Evolutionary conservation across 1,140 invertebrate species (phyloP), one percentile per base, ranked within the genome.

Genomic region (Lordiphosa stackelbergi): DNA sequence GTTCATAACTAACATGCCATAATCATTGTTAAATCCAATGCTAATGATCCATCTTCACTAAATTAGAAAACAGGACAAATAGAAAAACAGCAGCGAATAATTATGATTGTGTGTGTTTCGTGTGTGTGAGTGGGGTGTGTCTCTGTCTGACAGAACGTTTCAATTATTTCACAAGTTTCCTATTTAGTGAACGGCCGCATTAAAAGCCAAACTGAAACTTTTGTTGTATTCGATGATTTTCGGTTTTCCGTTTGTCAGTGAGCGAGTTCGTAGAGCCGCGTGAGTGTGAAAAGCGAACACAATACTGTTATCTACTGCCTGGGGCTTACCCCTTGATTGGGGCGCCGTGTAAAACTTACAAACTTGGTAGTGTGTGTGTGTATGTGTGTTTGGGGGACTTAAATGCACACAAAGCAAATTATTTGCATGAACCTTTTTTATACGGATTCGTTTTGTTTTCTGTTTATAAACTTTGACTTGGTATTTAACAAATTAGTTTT

Each of bases 1-100:
- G 62, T 68, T 81, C 77, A 81, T 81, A 81, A 81, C 77, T 81
- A 81, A 81, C 77, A 84, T 84, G 78, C 69, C 78, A 78, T 84
- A 73, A 69, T 69, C 64, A 83, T 72, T 69, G 66, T 62, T 73
- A 57, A 24, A 45, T 64, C 63, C 72, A 81, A 74, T 81, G 61
- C 59, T 71, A 69, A 78, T 83, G 66, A 78, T 85, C 69, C 45
- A 60, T 77, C 45, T 41, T 71, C 45, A 71, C 66, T 70, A 71
- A 71, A 62, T 64, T 65, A 60, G 58, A 64, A 75, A 69, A 73
- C 72, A 75, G 58, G 49, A 73, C 61, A 66, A 69, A 37, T 73
- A 62, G 61, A 71, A 83, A 83, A 83, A 68, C 69, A 64, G 71
- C 75, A 73, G 71, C 74, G 70, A 62, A 53, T 66, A 16, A 66